Percentiles rank a stretch among this genome's conserved stretches.
These are phyloP conservation scores for Sebastes cheni DNA, from an alignment of 2,797 vertebrate genomes.

Conservation along the genomic window DNA sequence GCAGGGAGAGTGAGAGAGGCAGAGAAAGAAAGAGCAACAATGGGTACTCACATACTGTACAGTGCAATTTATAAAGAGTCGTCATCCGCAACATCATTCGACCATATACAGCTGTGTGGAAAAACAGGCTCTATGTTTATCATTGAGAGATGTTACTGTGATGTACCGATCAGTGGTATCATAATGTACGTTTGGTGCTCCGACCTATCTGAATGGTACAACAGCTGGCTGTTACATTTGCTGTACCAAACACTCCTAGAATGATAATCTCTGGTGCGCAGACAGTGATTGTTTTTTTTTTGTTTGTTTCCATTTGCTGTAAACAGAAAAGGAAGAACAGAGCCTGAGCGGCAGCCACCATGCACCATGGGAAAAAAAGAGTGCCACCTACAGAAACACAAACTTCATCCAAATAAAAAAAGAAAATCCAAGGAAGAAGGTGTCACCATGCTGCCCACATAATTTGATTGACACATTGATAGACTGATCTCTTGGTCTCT, in stretches of 20 bases:
- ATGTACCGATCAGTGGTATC: neutral
- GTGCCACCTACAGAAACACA: constrained; percentile 16
- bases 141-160: neutral
- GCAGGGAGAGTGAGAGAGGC: constrained; percentile 42
- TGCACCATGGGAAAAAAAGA: constrained; percentile 7
- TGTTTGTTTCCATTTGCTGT: neutral
- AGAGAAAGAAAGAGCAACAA: constrained; percentile 48
- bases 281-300: neutral
- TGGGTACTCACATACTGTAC: constrained; percentile 45
- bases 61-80: constrained; percentile 42
- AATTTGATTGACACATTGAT: constrained; percentile 34
- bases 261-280: neutral
- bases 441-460: constrained; percentile 22
- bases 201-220: neutral
- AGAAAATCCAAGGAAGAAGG: neutral
- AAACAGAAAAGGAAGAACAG: constrained; percentile 10
- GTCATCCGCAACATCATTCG: constrained; percentile 37
- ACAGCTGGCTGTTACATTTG: neutral
- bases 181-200: neutral
- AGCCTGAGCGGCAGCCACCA: neutral
- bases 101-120: neutral
- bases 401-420: constrained; percentile 19
- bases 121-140: neutral
- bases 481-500: neutral
- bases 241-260: neutral